Evolutionary conservation across 1,140 invertebrate genomes (phyloP).

Genomic region (Pinna nobilis): DNA sequence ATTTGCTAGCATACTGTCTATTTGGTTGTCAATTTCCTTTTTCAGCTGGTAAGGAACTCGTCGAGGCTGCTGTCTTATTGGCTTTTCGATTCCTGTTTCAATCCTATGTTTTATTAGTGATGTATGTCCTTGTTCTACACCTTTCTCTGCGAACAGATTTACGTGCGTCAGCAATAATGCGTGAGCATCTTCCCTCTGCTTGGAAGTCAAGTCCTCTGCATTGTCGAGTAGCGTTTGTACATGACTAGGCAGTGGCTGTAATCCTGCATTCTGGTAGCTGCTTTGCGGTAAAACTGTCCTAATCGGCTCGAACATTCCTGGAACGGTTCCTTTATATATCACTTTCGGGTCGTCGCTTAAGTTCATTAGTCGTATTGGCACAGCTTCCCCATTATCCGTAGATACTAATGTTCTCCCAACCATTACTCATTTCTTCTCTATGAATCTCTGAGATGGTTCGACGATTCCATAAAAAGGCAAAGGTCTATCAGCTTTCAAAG

Average conservation of each 20-base stretch:
- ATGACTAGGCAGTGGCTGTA: not conserved
- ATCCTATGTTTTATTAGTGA: not conserved
- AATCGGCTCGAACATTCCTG: not conserved
- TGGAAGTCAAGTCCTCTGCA: not conserved
- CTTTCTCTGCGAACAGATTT: not conserved
- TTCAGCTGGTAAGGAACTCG: not conserved
- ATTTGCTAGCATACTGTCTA: constrained; percentile 63
- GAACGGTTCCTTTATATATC: not conserved
- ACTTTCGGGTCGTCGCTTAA: not conserved
- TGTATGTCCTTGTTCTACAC: not conserved
- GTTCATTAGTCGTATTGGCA: not conserved
- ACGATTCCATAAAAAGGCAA: not conserved
- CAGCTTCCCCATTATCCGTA: not conserved
- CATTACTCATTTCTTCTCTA: not conserved
- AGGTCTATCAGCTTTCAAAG: not conserved
- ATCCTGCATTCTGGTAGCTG: not conserved
- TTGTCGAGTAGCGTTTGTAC: not conserved
- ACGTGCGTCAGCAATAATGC: not conserved
- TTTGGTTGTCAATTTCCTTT: constrained; percentile 49
- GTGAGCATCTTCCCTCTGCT: not conserved
- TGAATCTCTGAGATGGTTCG: constrained; percentile 1
- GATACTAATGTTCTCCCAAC: not conserved
- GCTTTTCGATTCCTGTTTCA: not conserved
- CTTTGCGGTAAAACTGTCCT: not conserved
- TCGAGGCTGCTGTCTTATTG: not conserved